Evolutionary conservation across 2,888 invertebrate genomes (phyloP).

Genomic region (Tuta absoluta): DNA sequence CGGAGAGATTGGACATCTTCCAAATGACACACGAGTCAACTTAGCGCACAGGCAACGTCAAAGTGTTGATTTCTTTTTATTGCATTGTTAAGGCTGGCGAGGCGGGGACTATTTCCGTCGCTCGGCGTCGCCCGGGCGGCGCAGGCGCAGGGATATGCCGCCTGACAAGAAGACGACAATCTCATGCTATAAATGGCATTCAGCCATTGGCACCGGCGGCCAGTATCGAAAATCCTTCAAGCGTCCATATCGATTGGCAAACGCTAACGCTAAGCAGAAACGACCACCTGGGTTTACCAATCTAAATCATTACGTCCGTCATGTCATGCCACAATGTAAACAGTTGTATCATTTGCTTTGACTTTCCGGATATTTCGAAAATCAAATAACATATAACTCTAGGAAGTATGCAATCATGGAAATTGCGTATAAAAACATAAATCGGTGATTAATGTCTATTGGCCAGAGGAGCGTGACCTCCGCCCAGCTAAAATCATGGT

Average conservation of each 20-base stretch:
- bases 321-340: not conserved
- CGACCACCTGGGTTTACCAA: not conserved
- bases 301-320: not conserved
- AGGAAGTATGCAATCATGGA: constrained; percentile 63
- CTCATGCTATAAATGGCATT: constrained; percentile 74
- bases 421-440: constrained; percentile 47
- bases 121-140: constrained; percentile 60
- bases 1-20: constrained; percentile 71
- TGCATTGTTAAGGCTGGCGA: constrained; percentile 79
- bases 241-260: constrained; percentile 19
- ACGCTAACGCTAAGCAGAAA: not conserved
- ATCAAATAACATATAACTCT: constrained; percentile 49
- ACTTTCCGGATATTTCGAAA: constrained; percentile 35
- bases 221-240: constrained; percentile 1
- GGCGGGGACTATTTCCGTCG: constrained; percentile 63
- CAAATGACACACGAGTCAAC: constrained; percentile 79
- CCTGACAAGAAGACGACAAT: constrained; percentile 77
- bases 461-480: constrained; percentile 71
- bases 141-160: constrained; percentile 58
- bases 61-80: constrained; percentile 80
- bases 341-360: not conserved
- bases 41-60: constrained; percentile 71
- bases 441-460: constrained; percentile 65
- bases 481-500: constrained; percentile 52
- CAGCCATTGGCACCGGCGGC: constrained; percentile 60